These are phyloP conservation scores for Clavelina lepadiformis DNA, from an alignment of 23 tunicate species.

Conservation along the genomic window DNA sequence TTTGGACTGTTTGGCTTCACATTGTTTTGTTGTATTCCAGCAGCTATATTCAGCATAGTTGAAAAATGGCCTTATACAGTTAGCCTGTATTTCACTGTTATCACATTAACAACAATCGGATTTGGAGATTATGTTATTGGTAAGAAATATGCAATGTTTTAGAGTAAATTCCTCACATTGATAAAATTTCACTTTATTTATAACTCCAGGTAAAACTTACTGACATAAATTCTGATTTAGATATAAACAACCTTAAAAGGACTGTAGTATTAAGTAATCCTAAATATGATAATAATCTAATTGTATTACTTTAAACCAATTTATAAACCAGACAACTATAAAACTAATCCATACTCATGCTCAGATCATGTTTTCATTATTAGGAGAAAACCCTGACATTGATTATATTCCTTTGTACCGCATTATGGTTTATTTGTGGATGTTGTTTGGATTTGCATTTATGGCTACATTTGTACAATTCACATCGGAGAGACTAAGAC, in stretches of 20 bases:
- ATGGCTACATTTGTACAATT: conserved; percentile 38
- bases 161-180: background rate
- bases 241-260: too few species aligned
- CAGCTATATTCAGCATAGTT: conserved; percentile 40
- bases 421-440: conserved; percentile 83
- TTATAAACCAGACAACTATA: too few species aligned
- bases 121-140: conserved; percentile 87
- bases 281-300: too few species aligned
- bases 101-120: conserved; percentile 77
- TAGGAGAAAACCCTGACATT: background rate
- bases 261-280: too few species aligned
- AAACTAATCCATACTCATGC: too few species aligned
- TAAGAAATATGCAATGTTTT: background rate
- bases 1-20: conserved; percentile 45
- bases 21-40: conserved; percentile 56
- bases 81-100: conserved; percentile 58
- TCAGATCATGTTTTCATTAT: too few species aligned
- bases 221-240: too few species aligned
- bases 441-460: conserved; percentile 77
- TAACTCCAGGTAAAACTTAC: too few species aligned
- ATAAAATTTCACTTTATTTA: background rate
- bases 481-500: background rate
- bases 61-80: conserved; percentile 48
- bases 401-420: conserved; percentile 23
- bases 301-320: too few species aligned